Evolutionary conservation across 2,113 vertebrate species (phyloP), one percentile per base, ranked within the genome.

Genomic region (Sciurus niger): DNA sequence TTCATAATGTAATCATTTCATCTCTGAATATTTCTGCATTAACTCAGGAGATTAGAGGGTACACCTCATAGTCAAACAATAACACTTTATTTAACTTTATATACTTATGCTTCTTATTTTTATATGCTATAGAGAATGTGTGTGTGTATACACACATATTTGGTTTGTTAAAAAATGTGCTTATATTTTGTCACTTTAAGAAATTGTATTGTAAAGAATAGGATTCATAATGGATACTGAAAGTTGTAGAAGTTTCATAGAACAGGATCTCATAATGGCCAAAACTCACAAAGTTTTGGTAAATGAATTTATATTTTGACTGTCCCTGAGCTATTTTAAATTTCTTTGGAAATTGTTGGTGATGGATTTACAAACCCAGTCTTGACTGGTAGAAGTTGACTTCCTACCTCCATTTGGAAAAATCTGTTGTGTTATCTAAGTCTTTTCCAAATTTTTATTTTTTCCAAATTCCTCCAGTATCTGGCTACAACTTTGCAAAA

Each of bases 51-150:
- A 25, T 63, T 63, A 25, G 22, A 24, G 60, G 60, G 60, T 28
- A 63, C 10, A 28, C 60, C 9, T 63, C 24, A 63, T 63, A 25
- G 25, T 25, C 60, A 63, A 63, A 63, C 24, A 24, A 63, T 63
- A 63, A 63, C 60, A 63, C 2, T 63, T 80, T 93, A 96, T 73
- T 89, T 77, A 73, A 74, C 11, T 68, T 76, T n/a, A 37, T n/a
- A 17, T 90, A 80, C 37, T 16, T 91, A 67, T 34, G 40, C 24
- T 32, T 88, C n/a, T 73, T 85, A 55, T 67, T 74, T 87, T 87
- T 88, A 92, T 83, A 80, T 43, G 34, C 6, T 84, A 32, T 3
- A 68, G 30, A 77, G 86, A 77, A 10, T 16, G 2, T 48, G 30
- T 51, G 22, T 68, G 32, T 68, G 17, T 72, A 2, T 70, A 37